These are phyloP conservation scores for Melipona quadrifasciata DNA, from an alignment of 1,140 invertebrate genomes.

Conservation along the genomic window DNA sequence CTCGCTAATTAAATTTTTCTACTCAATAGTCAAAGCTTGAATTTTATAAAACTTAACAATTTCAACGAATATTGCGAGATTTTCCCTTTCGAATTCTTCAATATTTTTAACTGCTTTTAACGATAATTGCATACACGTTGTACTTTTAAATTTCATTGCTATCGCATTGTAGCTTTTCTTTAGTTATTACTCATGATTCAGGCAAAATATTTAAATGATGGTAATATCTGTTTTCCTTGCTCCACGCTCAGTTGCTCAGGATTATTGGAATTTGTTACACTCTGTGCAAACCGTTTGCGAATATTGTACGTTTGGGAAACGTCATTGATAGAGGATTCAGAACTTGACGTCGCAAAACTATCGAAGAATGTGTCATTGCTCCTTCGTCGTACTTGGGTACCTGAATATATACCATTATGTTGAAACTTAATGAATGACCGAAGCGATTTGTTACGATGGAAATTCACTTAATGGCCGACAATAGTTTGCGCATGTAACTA, in stretches of 20 bases:
- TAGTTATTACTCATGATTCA: background rate
- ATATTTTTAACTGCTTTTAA: background rate
- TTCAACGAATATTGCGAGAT: background rate
- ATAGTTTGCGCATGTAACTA: conserved; percentile 1
- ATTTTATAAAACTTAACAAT: too few relatives aligned
- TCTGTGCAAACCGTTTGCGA: conserved; percentile 71
- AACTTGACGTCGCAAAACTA: conserved; percentile 69
- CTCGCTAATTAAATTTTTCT: background rate
- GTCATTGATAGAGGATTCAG: conserved; percentile 75
- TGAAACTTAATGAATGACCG: conserved; percentile 54
- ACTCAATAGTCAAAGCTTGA: background rate
- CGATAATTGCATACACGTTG: background rate
- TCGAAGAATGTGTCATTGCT: conserved; percentile 71
- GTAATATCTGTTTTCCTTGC: conserved; percentile 12
- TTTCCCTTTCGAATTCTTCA: background rate
- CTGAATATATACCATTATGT: conserved; percentile 79
- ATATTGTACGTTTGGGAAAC: conserved; percentile 77
- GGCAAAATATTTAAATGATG: background rate
- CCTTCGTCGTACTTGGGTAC: conserved; percentile 75
- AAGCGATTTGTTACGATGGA: conserved; percentile 17
- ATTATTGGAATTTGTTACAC: conserved; percentile 73
- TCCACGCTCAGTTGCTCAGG: conserved; percentile 71
- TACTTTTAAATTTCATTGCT: background rate
- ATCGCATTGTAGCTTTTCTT: background rate
- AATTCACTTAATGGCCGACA: conserved; percentile 11